Base-by-base conservation (phyloP, 2,888 invertebrate genomes). In the Macaria liturata region DNA sequence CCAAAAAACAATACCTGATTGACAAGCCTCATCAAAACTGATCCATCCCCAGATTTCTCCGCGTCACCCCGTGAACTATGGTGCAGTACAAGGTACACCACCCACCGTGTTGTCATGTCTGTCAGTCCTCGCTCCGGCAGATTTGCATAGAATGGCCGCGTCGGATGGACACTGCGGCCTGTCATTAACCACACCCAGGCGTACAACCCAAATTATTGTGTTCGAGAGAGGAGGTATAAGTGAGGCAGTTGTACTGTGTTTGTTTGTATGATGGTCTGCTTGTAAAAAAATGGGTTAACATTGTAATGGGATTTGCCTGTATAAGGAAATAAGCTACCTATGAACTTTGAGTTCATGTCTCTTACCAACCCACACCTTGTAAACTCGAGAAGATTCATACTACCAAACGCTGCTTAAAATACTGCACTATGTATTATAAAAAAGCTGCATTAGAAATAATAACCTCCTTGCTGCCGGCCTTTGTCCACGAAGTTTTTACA, bases 101-200 rank as follows among this genome's bases (percentile, higher is more conserved):
- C 71, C 68, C 46, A 32, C 37, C 34, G 32, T 54, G 46, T 49
- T 74, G 82, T 74, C 86, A 69, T 81, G 77, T 88, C 87, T 87
- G 84, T 71, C 72, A 66, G 69, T 81, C 80, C 74, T 65, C 78
- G 70, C 68, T 69, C 72, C 62, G 63, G 51, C 65, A 67, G 73
- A 91, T 91, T 91, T 85, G 90, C 91, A 91, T 91, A 89, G 90
- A 91, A 91, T 91, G 87, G 81, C 76, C 83, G 86, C 83, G 84
- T 88, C 84, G 90, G 91, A 88, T 89, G 86, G 81, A 87, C 79
- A 78, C 81, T 76, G 78, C 78, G 87, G 83, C 79, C 91, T 91
- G 90, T 90, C 91, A 91, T 91, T 91, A 90, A 75, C 86, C 78
- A 85, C 85, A 79, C 85, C 84, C 81, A 71, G 78, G 75, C 78